Base-by-base conservation (phyloP, 1,140 invertebrate species). In the Aleiodes sp. region DNA sequence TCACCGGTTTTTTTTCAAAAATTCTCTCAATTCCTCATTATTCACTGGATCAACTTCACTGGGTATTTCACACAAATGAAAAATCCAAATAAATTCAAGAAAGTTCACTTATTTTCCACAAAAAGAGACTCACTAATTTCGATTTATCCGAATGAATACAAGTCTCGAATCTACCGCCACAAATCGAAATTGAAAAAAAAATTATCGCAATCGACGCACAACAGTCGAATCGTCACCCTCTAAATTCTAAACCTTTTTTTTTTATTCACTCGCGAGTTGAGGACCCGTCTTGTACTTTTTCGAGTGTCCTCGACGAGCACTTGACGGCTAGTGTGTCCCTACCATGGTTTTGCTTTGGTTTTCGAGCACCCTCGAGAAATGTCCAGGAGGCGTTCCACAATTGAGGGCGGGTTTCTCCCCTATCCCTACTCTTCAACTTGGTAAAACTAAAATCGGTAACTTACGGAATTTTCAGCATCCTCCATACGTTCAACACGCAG, bases 231-330 rank as follows among this genome's bases (percentile, higher is more conserved):
- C 4, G 9, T 33, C 4, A 33, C 4, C 4, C 4, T 4, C 4
- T 4, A 33, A 33, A 4, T 4, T 4, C 31, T 9, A 33, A 33
- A 33, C 65, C 35, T 33, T 62, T 52, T 43, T 52, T 52, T 2
- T 19, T 56, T 41, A 3, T 6, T 35, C 14, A 64, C 12, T 62
- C 21, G 12, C 56, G 29, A 37, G 35, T 26, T 75, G 68, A 80
- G 76, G 70, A 75, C 76, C 70, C 71, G 75, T 70, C 74, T 80
- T 79, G 76, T 82, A 80, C 29, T 82, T 81, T 82, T 80, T 78
- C 65, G 79, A 84, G 83, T 81, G 82, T 84, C 78, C 84, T 84
- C 83, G 78, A 84, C 83, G 84, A 86, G 70, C 83, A 86, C 84
- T 86, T 84, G 80, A 84, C 80, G 77, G 73, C 80, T 84, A 86